Conservation (phyloP, 2,797 vertebrate species). For the Tauraco hartlaubi region DNA sequence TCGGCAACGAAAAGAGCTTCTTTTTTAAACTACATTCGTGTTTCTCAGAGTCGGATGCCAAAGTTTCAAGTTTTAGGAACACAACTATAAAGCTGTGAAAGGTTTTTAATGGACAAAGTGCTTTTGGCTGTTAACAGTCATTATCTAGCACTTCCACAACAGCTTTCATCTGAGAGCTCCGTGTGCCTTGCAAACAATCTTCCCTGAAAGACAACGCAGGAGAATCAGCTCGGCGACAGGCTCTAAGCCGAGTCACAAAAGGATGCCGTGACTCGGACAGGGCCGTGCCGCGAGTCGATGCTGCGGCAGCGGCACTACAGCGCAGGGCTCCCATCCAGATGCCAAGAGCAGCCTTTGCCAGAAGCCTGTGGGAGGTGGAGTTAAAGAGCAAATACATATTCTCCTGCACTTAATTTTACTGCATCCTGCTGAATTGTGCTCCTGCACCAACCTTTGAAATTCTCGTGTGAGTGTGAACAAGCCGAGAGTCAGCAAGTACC, state of each 20-base stretch:
- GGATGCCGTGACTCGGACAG: not conserved
- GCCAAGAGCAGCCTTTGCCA: not conserved
- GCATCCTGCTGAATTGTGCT: not conserved
- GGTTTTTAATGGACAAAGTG: conserved; percentile 30
- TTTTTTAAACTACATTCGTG: not conserved
- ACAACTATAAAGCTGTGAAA: conserved; percentile 23
- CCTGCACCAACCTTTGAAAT: not conserved
- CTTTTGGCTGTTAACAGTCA: conserved; percentile 48
- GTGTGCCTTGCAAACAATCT: not conserved
- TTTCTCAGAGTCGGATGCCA: not conserved
- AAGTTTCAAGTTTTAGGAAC: not conserved
- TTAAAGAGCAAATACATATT: not conserved
- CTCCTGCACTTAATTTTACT: not conserved
- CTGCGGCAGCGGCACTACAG: not conserved
- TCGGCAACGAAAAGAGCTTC: not conserved
- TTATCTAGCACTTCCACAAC: not conserved
- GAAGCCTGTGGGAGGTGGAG: not conserved
- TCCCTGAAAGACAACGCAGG: not conserved
- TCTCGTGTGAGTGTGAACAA: not conserved
- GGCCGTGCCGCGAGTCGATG: not conserved
- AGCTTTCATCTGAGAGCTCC: conserved; percentile 9
- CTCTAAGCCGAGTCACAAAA: conserved; percentile 23
- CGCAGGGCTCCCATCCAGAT: not conserved
- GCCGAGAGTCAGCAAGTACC: fast-evolving
- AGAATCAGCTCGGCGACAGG: conserved; percentile 8